Evolutionary conservation across 2,113 vertebrate species (phyloP).

Genomic region (Psephotus haematonotus): DNA sequence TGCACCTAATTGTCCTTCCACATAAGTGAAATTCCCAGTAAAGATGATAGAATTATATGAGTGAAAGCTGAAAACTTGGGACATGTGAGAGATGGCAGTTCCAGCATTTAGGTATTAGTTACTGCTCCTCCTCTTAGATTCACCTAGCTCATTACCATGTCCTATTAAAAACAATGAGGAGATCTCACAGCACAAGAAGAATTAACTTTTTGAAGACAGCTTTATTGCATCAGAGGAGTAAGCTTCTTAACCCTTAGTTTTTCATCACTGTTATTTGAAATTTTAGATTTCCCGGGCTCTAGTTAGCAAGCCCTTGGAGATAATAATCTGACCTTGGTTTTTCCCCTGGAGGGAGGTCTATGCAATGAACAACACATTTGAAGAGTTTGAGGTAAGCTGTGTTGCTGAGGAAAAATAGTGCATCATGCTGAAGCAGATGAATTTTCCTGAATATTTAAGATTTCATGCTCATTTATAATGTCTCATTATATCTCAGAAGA

Average conservation of each 20-base stretch:
- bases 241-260: not conserved
- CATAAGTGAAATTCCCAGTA: not conserved
- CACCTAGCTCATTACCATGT: not conserved
- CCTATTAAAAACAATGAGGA: not conserved
- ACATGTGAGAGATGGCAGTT: not conserved
- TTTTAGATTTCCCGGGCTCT: not conserved
- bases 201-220: not conserved
- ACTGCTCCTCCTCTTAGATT: not conserved
- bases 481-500: not conserved
- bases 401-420: not conserved
- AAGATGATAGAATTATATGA: not conserved
- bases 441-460: not conserved
- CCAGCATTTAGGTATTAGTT: not conserved
- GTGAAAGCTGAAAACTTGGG: not conserved
- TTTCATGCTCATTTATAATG: not conserved
- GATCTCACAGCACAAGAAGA: not conserved
- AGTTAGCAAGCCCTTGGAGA: not conserved
- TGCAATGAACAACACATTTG: not conserved
- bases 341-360: not conserved
- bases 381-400: not conserved
- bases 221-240: not conserved
- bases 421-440: not conserved
- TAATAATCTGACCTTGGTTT: not conserved
- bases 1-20: conserved; percentile 8
- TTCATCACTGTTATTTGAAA: not conserved